A percentile compares a stretch with the other conserved stretches of the same genome.
Conservation (phyloP, 2,888 invertebrate genomes). For the Rapana venosa region DNA sequence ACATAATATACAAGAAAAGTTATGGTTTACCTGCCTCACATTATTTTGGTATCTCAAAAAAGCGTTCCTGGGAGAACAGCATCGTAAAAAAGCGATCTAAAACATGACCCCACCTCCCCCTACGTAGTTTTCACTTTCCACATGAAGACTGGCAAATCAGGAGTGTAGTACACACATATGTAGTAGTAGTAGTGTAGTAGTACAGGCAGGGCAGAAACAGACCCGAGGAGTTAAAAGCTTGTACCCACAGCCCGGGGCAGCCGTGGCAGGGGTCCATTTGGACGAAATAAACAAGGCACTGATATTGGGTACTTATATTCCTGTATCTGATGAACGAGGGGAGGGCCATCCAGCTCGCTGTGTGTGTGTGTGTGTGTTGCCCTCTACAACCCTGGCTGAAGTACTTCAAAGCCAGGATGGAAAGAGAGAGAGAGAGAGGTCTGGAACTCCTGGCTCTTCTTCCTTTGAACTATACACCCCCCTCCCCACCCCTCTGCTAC, state of each 20-base stretch:
- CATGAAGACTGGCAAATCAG: background rate
- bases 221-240: conserved; percentile 7
- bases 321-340: conserved; percentile 38
- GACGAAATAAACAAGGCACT: conserved; percentile 35
- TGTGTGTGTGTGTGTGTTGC: conserved; percentile 14
- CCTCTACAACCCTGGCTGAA: conserved; percentile 10
- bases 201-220: background rate
- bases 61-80: no score
- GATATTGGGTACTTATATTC: conserved; percentile 41
- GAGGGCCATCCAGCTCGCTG: no score
- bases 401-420: no score
- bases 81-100: no score
- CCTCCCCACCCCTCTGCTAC: background rate
- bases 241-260: background rate
- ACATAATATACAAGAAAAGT: no score
- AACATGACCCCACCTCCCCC: no score
- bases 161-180: no score
- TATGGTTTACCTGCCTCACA: no score
- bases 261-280: conserved; percentile 26
- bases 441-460: conserved; percentile 22
- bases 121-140: no score
- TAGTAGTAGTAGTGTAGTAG: no score
- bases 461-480: conserved; percentile 7
- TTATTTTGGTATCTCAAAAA: no score
- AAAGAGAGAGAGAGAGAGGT: background rate